Percentiles rank a stretch among this genome's conserved stretches.
Conservation (phyloP, 2,113 vertebrate species). For the Chionomys nivalis region DNA sequence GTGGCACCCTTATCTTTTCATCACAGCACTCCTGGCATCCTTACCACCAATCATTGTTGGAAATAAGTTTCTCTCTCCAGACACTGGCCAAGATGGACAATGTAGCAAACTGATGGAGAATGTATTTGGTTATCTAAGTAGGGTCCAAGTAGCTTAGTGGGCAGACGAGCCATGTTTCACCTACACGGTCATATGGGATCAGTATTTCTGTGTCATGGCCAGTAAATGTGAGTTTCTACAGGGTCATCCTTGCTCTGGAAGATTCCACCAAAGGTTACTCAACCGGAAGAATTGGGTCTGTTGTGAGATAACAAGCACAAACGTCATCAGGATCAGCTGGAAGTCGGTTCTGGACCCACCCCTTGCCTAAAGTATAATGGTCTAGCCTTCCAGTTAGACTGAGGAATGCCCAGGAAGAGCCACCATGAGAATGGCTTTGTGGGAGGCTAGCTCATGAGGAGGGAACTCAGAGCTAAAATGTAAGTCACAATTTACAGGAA, state of each 20-base stretch:
- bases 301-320: neutral
- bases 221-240: neutral
- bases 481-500: constrained; percentile 17
- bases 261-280: neutral
- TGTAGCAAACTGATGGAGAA: neutral
- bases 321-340: neutral
- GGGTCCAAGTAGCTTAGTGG: neutral
- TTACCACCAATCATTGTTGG: neutral
- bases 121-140: neutral
- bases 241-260: neutral
- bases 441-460: neutral
- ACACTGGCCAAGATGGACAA: neutral
- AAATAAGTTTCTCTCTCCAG: neutral
- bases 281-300: neutral
- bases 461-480: neutral
- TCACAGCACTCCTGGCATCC: neutral
- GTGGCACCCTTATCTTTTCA: neutral
- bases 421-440: neutral
- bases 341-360: neutral
- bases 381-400: neutral
- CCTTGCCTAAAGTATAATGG: neutral
- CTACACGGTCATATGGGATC: neutral
- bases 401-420: neutral
- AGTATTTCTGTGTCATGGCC: neutral
- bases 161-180: neutral